Evolutionary conservation across 1,140 invertebrate species (phyloP).

Genomic region (Calycopis cecrops): DNA sequence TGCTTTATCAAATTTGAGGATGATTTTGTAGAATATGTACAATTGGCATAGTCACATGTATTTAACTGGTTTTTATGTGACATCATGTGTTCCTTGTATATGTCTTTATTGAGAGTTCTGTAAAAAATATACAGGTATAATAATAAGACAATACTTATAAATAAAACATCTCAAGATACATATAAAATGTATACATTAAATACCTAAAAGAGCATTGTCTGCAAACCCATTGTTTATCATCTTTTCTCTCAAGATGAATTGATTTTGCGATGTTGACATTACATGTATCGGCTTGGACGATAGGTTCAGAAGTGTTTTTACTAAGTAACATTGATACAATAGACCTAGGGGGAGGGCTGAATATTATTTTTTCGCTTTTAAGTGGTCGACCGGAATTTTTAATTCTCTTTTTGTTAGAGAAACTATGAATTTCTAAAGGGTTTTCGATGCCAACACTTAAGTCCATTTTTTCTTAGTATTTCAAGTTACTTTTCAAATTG

Average conservation of each 20-base stretch:
- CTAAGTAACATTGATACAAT: slow-evolving; percentile 42
- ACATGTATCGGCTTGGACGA: neutral
- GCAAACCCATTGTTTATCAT: slow-evolving; percentile 1
- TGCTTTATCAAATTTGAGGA: slow-evolving; percentile 60
- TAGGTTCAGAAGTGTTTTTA: slow-evolving; percentile 14
- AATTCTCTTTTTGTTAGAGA: neutral
- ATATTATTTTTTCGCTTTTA: slow-evolving; percentile 36
- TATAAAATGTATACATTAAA: slow-evolving; percentile 8
- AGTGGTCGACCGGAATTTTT: slow-evolving; percentile 42
- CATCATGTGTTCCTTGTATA: slow-evolving; percentile 24
- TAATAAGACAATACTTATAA: neutral
- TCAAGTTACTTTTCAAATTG: neutral
- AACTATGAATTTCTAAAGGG: slow-evolving; percentile 25
- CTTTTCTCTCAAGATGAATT: neutral
- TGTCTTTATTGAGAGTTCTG: slow-evolving; percentile 28
- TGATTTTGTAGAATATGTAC: slow-evolving; percentile 44
- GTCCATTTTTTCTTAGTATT: slow-evolving; percentile 3
- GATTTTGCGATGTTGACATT: neutral
- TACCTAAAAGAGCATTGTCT: neutral
- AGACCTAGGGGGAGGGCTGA: slow-evolving; percentile 48
- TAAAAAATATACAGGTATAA: slow-evolving; percentile 20
- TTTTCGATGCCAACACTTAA: slow-evolving; percentile 20
- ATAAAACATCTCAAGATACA: neutral
- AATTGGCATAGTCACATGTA: slow-evolving; percentile 42
- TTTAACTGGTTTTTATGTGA: slow-evolving; percentile 29